These are phyloP conservation scores for Phycodurus eques DNA, from an alignment of 2,113 vertebrate species.

Conservation along the genomic window DNA sequence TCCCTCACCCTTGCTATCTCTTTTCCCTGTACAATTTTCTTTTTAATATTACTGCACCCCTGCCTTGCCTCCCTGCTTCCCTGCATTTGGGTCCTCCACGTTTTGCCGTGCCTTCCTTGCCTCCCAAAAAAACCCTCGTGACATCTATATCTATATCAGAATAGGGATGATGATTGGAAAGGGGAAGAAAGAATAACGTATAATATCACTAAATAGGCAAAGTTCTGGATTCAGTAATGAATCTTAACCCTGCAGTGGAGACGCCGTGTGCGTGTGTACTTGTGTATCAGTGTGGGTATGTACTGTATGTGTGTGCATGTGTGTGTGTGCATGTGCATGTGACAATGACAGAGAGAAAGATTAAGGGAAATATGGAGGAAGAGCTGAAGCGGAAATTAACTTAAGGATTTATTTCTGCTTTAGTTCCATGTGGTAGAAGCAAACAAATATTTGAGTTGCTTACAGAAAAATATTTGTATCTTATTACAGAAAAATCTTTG, in stretches of 20 bases:
- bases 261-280: neutral
- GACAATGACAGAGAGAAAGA: constrained; percentile 11
- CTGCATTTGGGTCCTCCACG: too few species aligned
- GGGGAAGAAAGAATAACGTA: neutral
- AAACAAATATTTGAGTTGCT: constrained; percentile 13
- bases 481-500: too few species aligned
- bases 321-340: neutral
- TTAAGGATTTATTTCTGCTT: constrained; percentile 29
- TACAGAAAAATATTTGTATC: neutral
- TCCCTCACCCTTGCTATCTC: too few species aligned
- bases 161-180: neutral
- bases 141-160: too few species aligned
- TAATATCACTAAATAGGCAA: neutral
- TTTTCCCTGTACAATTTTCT: too few species aligned
- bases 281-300: neutral
- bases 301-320: neutral
- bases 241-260: neutral
- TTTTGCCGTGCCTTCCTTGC: too few species aligned
- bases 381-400: constrained; percentile 18
- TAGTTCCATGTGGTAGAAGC: constrained; percentile 24
- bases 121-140: too few species aligned
- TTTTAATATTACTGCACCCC: too few species aligned
- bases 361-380: constrained; percentile 16
- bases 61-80: too few species aligned
- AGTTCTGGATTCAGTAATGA: neutral